Evolutionary conservation across 2,797 vertebrate genomes (phyloP).

Genomic region (Emys orbicularis): DNA sequence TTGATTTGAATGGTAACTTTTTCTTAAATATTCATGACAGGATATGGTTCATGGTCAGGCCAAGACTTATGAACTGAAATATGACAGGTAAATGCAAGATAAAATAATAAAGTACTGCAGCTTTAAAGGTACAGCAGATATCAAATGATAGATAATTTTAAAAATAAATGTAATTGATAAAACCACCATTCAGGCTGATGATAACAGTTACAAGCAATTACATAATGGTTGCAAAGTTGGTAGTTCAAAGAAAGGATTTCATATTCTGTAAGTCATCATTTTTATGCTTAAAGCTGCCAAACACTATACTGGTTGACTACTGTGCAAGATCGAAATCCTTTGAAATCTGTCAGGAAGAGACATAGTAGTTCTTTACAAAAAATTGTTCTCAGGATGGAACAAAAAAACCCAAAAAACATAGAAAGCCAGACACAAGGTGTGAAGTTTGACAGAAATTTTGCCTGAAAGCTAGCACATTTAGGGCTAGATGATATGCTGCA

Average conservation of each 20-base stretch:
- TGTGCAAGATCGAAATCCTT: background rate
- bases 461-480: background rate
- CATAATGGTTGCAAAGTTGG: background rate
- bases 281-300: background rate
- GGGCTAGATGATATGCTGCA: background rate
- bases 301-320: background rate
- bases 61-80: background rate
- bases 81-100: background rate
- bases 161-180: background rate
- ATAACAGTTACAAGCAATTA: background rate
- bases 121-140: background rate
- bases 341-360: background rate
- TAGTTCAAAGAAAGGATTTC: conserved; percentile 10
- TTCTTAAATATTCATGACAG: background rate
- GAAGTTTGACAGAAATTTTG: background rate
- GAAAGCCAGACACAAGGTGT: background rate
- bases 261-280: background rate
- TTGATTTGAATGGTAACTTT: background rate
- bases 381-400: background rate
- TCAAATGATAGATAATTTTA: background rate
- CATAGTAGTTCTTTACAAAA: background rate
- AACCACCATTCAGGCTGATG: background rate
- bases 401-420: background rate
- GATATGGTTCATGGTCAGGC: background rate
- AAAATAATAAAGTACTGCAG: background rate